Conservation (phyloP, 2,888 invertebrate genomes). For the Blera fallax region DNA sequence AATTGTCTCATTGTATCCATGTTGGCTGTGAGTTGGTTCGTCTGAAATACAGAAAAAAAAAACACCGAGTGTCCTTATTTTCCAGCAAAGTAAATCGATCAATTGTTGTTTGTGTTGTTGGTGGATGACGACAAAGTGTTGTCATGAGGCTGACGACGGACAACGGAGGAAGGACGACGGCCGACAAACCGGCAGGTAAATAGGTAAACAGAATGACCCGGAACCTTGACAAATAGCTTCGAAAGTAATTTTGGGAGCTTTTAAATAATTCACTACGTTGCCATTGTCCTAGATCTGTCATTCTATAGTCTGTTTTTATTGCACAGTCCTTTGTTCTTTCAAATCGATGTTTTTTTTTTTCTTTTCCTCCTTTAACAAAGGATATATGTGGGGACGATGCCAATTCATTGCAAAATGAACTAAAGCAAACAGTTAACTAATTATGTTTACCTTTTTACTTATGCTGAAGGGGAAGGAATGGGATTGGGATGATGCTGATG, state of each 20-base stretch:
- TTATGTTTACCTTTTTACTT: constrained; percentile 70
- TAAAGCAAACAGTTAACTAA: constrained; percentile 68
- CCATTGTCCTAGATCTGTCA: constrained; percentile 62
- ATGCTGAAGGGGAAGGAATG: constrained; percentile 47
- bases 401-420: constrained; percentile 53
- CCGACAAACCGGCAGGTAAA: background rate
- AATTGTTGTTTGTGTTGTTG: constrained; percentile 26
- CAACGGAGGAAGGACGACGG: background rate
- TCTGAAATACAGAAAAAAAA: background rate
- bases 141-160: constrained; percentile 20
- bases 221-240: constrained; percentile 54
- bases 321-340: constrained; percentile 50
- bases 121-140: constrained; percentile 7
- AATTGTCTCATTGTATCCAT: constrained; percentile 58
- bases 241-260: constrained; percentile 63
- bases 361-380: background rate
- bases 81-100: constrained; percentile 58
- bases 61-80: constrained; percentile 44
- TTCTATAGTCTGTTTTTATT: too few relatives aligned
- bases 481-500: constrained; percentile 41
- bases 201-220: constrained; percentile 18
- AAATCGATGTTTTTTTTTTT: constrained; percentile 7
- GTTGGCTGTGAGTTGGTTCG: background rate
- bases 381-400: constrained; percentile 31
- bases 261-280: constrained; percentile 58